Percentiles rank a stretch among this genome's conserved stretches.
These are phyloP conservation scores for Manacus vitellinus DNA, from an alignment of 2,113 vertebrate species.

Conservation along the genomic window DNA sequence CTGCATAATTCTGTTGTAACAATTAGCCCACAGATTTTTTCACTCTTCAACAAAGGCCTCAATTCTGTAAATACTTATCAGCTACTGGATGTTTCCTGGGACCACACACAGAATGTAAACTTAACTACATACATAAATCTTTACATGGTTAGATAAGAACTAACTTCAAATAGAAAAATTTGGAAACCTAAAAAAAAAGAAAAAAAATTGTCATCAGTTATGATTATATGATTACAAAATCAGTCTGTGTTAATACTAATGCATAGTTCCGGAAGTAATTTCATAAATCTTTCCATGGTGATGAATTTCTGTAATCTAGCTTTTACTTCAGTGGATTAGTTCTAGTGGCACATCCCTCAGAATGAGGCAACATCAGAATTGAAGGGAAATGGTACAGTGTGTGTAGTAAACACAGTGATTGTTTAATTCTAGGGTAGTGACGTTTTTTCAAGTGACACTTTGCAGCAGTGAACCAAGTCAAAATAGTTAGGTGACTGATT, in stretches of 20 bases:
- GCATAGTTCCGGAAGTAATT: not conserved
- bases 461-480: not conserved
- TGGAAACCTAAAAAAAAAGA: not conserved
- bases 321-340: not conserved
- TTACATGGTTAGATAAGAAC: not conserved
- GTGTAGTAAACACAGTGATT: not conserved
- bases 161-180: not conserved
- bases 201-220: not conserved
- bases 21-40: slow-evolving; percentile 26
- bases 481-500: not conserved
- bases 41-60: not conserved
- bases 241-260: not conserved
- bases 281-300: not conserved
- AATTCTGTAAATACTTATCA: not conserved
- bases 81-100: not conserved
- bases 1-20: not conserved
- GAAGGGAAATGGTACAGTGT: not conserved
- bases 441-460: not conserved
- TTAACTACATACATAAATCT: not conserved
- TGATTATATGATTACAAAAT: not conserved
- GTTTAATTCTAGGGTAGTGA: not conserved
- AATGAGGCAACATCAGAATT: not conserved
- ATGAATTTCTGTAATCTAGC: not conserved
- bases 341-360: not conserved
- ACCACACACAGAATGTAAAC: not conserved